Evolutionary conservation across 2,113 vertebrate genomes (phyloP).

Genomic region (Alethe diademata): DNA sequence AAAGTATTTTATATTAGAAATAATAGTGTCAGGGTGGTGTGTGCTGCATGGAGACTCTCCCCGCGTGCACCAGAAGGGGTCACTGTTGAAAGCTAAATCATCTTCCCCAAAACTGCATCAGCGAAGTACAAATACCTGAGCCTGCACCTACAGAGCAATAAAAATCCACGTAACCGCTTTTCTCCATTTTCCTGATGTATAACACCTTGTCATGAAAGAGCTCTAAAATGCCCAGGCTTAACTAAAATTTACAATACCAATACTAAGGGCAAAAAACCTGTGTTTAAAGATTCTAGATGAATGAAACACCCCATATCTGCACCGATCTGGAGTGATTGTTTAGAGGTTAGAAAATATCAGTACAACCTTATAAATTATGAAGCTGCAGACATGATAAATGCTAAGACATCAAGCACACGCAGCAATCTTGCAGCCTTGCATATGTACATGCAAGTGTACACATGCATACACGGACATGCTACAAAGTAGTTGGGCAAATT

Average conservation of each 20-base stretch:
- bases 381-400: neutral
- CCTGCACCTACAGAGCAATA: neutral
- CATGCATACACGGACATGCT: neutral
- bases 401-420: neutral
- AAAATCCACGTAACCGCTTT: neutral
- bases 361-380: neutral
- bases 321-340: neutral
- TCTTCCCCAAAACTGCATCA: neutral
- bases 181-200: neutral
- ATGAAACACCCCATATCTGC: neutral
- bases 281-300: neutral
- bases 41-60: neutral
- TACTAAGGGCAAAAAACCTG: neutral
- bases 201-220: neutral
- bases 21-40: accelerated
- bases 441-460: too few relatives aligned
- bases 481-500: accelerated
- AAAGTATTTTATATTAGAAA: neutral
- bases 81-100: conserved; percentile 49
- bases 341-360: neutral
- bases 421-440: neutral
- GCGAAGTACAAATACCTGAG: neutral
- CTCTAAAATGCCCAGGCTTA: neutral
- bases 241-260: neutral
- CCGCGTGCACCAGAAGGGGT: neutral